Evolutionary conservation across 2,888 invertebrate genomes (phyloP), one percentile per base, ranked within the genome.

Genomic region (Psylliodes chrysocephalus): DNA sequence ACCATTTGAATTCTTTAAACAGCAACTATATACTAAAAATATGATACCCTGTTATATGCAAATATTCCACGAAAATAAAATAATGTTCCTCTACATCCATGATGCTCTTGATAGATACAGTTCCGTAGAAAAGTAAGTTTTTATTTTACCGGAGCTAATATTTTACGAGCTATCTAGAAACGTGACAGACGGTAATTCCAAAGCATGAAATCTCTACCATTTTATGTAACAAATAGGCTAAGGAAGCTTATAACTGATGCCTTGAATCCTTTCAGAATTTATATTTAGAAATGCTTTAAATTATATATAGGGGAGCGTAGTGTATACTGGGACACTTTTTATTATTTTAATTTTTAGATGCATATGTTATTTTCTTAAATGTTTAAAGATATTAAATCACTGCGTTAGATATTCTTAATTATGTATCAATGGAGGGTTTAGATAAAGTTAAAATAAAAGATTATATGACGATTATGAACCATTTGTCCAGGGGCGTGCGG

Each of bases 161-260:
- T 46, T 25, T 46, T 12, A 46, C 5, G 22, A 46, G 46, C 46
- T 46, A 22, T 46, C 22, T n/a, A 12, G 46, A 46, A 46, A 46
- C 46, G 46, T 46, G 46, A 46, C 46, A 46, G 46, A 46, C 46
- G 22, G 46, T 22, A 46, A 46, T 46, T 46, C 46, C 10, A 46
- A 46, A 22, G 19, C 10, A 22, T 22, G 46, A 22, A 46, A 46
- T 46, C 46, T 46, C 46, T 46, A 12, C 46, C 19, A 46, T 22
- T 46, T 46, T 8, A 22, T 8, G 10, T n/a, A 46, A 46, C 22
- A 46, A 46, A 46, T 46, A 46, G 22, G 17, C 12, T 46, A 22
- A 22, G 22, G 46, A 46, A 46, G 19, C 22, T 46, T 22, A n/a
- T 46, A 46, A 22, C 46, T 46, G 46, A 46, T 46, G 46, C n/a